Evolutionary conservation across 1,140 invertebrate species (phyloP).

Genomic region (Drosophila quadrilineata): DNA sequence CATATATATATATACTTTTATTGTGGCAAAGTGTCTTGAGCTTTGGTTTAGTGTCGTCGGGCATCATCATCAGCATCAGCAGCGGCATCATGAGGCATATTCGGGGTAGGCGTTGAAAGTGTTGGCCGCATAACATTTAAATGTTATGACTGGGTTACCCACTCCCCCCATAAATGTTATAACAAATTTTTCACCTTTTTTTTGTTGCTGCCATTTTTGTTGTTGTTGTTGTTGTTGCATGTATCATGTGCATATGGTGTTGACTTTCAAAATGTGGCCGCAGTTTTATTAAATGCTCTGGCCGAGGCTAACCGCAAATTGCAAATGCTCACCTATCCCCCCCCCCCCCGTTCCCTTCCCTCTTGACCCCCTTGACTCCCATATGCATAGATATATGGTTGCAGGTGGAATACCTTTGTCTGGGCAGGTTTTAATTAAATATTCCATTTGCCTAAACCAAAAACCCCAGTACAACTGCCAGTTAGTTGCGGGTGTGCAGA

Average conservation of each 20-base stretch:
- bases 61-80: slow-evolving; percentile 30
- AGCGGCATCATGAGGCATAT: slow-evolving; percentile 2
- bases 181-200: slow-evolving; percentile 50
- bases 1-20: too few species aligned
- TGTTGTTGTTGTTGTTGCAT: slow-evolving; percentile 5
- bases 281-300: slow-evolving; percentile 49
- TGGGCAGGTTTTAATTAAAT: slow-evolving; percentile 79
- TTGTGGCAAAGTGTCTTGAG: slow-evolving; percentile 63
- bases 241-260: slow-evolving; percentile 26
- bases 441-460: slow-evolving; percentile 76
- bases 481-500: slow-evolving; percentile 44
- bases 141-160: slow-evolving; percentile 58
- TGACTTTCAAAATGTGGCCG: slow-evolving; percentile 49
- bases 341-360: too few species aligned
- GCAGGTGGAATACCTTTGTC: slow-evolving; percentile 32
- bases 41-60: slow-evolving; percentile 32
- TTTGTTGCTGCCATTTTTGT: not conserved
- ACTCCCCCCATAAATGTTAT: slow-evolving; percentile 60
- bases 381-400: too few species aligned
- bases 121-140: slow-evolving; percentile 64
- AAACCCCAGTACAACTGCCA: slow-evolving; percentile 49
- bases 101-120: slow-evolving; percentile 58
- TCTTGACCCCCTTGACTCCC: not conserved
- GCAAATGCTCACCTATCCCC: slow-evolving; percentile 39
- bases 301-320: slow-evolving; percentile 49